These are phyloP conservation scores for Volucella bombylans DNA, from an alignment of 2,888 invertebrate genomes.

Conservation along the genomic window DNA sequence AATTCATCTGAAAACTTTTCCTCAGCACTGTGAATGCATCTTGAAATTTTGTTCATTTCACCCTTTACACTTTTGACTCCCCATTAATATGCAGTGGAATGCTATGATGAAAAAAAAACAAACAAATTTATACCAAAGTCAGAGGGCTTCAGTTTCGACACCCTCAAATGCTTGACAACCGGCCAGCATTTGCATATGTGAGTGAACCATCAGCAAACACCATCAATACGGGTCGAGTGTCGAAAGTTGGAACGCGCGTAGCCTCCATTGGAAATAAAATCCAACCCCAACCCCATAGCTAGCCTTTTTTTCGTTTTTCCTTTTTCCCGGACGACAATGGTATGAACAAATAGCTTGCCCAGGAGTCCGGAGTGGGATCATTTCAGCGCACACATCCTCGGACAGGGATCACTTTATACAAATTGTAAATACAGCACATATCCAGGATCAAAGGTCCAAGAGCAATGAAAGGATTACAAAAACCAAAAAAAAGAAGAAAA, in stretches of 20 bases:
- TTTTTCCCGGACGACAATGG: constrained; percentile 49
- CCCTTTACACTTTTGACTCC: constrained; percentile 13
- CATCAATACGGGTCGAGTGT: constrained; percentile 43
- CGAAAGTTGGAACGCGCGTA: constrained; percentile 21
- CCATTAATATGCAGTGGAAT: constrained; percentile 49
- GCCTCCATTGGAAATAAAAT: constrained; percentile 52
- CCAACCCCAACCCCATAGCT: constrained; percentile 9
- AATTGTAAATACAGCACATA: constrained; percentile 71
- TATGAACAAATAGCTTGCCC: not conserved
- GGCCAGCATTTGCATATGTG: constrained; percentile 60
- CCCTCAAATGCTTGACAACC: constrained; percentile 53
- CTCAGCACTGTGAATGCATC: constrained; percentile 11
- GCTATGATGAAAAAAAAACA: constrained; percentile 36
- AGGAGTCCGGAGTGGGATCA: constrained; percentile 3
- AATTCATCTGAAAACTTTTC: not conserved
- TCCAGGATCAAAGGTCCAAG: constrained; percentile 73
- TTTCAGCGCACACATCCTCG: constrained; percentile 31
- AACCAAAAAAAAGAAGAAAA: constrained; percentile 10
- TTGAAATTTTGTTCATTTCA: constrained; percentile 2
- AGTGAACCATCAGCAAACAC: constrained; percentile 61
- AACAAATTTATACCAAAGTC: constrained; percentile 48
- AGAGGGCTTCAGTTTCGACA: constrained; percentile 31
- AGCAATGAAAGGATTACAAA: constrained; percentile 69
- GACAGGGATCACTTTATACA: constrained; percentile 70
- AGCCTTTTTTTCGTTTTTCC: constrained; percentile 15